A percentile compares a stretch with the other conserved stretches of the same genome.
Conservation (phyloP, 2,888 invertebrate species). For the Apotomis capreana region DNA sequence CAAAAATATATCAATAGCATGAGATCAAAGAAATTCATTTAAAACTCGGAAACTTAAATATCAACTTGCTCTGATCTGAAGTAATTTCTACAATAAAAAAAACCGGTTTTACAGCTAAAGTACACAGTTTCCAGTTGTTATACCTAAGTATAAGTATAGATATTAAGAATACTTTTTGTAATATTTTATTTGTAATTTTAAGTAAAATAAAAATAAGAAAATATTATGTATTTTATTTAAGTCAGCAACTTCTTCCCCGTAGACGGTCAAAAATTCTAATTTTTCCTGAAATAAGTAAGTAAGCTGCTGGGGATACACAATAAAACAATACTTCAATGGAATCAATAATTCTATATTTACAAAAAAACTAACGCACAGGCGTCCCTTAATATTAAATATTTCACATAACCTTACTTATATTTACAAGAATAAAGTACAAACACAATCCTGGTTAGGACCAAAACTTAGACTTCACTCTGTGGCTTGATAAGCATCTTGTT, state of each 20-base stretch:
- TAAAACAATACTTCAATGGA: conserved; percentile 1
- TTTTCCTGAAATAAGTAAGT: not conserved
- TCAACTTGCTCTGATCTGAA: too few species aligned
- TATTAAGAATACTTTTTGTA: conserved; percentile 47
- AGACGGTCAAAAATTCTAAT: too few species aligned
- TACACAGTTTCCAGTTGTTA: conserved; percentile 17
- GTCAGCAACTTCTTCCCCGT: not conserved
- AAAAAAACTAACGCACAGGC: conserved; percentile 10
- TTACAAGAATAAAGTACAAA: conserved; percentile 8
- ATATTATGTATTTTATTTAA: conserved; percentile 42
- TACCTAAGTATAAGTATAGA: conserved; percentile 11
- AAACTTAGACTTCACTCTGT: not conserved
- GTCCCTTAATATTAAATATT: conserved; percentile 9
- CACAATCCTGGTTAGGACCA: not conserved
- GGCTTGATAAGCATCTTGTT: too few species aligned
- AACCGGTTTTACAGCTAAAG: not conserved
- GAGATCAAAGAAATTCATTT: too few species aligned
- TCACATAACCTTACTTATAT: conserved; percentile 21
- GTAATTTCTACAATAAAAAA: not conserved
- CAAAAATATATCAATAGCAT: too few species aligned
- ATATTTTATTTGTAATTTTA: conserved; percentile 42
- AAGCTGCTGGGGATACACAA: not conserved
- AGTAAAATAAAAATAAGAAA: conserved; percentile 50
- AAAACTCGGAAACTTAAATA: too few species aligned
- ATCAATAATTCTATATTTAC: conserved; percentile 27